A percentile compares a stretch with the other conserved stretches of the same genome.
phyloP scores from a whole-genome alignment of 2,888 invertebrate genomes.

The Drosophila sordidula region DNA sequence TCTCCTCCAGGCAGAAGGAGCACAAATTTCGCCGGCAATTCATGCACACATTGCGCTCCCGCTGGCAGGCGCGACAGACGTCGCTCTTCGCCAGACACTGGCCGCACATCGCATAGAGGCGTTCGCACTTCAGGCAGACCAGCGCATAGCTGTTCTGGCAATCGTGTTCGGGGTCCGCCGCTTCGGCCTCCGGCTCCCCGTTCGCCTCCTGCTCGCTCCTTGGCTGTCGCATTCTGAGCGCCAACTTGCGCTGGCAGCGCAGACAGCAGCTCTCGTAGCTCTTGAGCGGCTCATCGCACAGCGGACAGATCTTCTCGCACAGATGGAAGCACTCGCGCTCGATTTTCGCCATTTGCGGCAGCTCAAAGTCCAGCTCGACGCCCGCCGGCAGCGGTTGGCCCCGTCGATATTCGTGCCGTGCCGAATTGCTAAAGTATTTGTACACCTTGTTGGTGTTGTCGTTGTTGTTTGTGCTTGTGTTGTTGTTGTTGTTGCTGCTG shows the following conservation, averaged over 20 bases:
- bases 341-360: constrained; percentile 67
- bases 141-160: constrained; percentile 73
- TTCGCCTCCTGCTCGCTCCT: constrained; percentile 2
- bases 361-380: constrained; percentile 75
- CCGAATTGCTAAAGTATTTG: constrained; percentile 85
- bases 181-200: constrained; percentile 23
- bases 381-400: constrained; percentile 63
- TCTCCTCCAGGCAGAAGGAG: constrained; percentile 80
- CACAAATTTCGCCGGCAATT: constrained; percentile 81
- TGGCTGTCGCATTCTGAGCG: constrained; percentile 62
- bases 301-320: constrained; percentile 81
- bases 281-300: constrained; percentile 80
- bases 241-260: constrained; percentile 79
- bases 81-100: constrained; percentile 77
- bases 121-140: constrained; percentile 81
- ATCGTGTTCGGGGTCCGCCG: constrained; percentile 29
- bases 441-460: constrained; percentile 81
- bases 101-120: constrained; percentile 77
- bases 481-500: constrained; percentile 12
- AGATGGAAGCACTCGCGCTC: constrained; percentile 83
- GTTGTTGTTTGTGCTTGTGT: constrained; percentile 66
- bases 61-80: constrained; percentile 80
- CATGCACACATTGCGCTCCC: constrained; percentile 82
- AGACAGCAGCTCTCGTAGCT: constrained; percentile 82
- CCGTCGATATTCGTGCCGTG: constrained; percentile 79